phyloP scores from a whole-genome alignment of 2,797 vertebrate species.

The Podarcis siculus region DNA sequence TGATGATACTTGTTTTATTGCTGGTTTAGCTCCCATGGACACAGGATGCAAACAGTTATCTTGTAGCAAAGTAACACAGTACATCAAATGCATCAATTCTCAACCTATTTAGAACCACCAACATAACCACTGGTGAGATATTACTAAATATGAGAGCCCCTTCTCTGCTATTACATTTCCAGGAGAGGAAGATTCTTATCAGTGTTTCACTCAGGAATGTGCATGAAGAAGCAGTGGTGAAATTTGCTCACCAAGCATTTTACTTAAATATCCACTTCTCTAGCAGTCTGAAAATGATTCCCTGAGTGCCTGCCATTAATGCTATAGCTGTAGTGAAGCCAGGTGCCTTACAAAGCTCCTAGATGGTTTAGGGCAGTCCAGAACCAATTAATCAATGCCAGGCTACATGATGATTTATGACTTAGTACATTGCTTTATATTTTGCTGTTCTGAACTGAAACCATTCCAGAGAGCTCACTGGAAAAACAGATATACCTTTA shows the following conservation, averaged over 20 bases:
- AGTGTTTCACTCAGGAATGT: slow-evolving; percentile 19
- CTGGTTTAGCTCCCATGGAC: background rate
- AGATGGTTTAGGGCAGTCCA: slow-evolving; percentile 66
- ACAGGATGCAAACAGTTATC: background rate
- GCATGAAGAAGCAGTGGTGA: slow-evolving; percentile 7
- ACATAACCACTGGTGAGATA: slow-evolving; percentile 42
- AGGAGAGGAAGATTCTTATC: slow-evolving; percentile 41
- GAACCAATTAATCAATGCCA: slow-evolving; percentile 79
- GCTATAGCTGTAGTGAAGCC: slow-evolving; percentile 48
- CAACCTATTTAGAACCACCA: slow-evolving; percentile 40
- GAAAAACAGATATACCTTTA: slow-evolving; percentile 30
- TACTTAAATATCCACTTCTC: slow-evolving; percentile 46
- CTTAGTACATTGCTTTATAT: slow-evolving; percentile 52
- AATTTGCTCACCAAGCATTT: slow-evolving; percentile 50
- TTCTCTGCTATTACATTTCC: slow-evolving; percentile 32
- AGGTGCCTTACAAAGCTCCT: slow-evolving; percentile 67
- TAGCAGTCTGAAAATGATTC: slow-evolving; percentile 58
- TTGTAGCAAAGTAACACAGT: background rate
- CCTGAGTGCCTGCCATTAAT: slow-evolving; percentile 56
- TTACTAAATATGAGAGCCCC: slow-evolving; percentile 46
- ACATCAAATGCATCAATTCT: slow-evolving; percentile 53
- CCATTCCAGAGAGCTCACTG: slow-evolving; percentile 63
- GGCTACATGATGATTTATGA: slow-evolving; percentile 76
- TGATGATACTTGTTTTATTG: background rate
- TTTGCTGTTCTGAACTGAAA: slow-evolving; percentile 62